These are phyloP conservation scores for Ifrita kowaldi DNA, from an alignment of 2,113 vertebrate species.

Conservation along the genomic window DNA sequence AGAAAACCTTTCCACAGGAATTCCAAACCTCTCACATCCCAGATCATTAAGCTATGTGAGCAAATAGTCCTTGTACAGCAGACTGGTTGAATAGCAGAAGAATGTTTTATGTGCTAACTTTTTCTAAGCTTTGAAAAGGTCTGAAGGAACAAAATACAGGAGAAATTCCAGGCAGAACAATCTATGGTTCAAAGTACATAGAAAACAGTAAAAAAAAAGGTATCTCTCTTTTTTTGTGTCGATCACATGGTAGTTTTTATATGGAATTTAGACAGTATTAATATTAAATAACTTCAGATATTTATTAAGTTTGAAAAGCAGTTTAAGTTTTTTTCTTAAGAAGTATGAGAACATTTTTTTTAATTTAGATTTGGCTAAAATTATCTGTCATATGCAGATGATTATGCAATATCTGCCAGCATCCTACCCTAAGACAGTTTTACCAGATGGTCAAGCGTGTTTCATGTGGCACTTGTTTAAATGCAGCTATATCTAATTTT, in stretches of 20 bases:
- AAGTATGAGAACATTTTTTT: not conserved
- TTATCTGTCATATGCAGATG: slow-evolving; percentile 71
- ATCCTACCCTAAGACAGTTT: slow-evolving; percentile 63
- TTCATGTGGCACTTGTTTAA: slow-evolving; percentile 72
- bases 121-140: not conserved
- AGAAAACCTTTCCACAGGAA: not conserved
- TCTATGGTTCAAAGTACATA: not conserved
- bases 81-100: not conserved
- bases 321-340: not conserved
- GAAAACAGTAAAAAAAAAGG: not conserved
- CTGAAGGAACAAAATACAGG: not conserved
- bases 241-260: not conserved
- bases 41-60: not conserved
- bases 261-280: not conserved
- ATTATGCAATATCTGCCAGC: slow-evolving; percentile 69
- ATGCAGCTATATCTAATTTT: slow-evolving; percentile 60
- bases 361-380: slow-evolving; percentile 68
- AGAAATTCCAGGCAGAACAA: not conserved
- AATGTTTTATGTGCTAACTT: not conserved
- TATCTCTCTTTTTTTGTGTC: not conserved
- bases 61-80: not conserved
- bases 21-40: not conserved
- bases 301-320: not conserved
- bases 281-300: not conserved
- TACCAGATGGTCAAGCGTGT: slow-evolving; percentile 69